phyloP scores from a whole-genome alignment of 2,113 vertebrate genomes.

The Sminthopsis crassicaudata region DNA sequence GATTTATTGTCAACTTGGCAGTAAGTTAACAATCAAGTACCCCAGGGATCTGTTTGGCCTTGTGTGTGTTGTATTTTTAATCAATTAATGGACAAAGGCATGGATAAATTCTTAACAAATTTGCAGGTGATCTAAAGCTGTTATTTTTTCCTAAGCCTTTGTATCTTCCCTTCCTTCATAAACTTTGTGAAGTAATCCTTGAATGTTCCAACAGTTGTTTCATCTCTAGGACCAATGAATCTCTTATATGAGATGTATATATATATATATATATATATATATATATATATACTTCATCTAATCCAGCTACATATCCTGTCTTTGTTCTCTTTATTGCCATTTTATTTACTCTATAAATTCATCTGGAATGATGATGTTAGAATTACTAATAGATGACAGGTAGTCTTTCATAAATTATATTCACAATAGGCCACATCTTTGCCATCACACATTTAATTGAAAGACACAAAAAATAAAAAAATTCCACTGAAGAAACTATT shows the following conservation, averaged over 20 bases:
- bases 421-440: not conserved
- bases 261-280: not conserved
- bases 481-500: not conserved
- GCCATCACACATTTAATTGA: not conserved
- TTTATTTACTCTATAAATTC: not conserved
- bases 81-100: not conserved
- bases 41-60: not conserved
- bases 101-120: not conserved
- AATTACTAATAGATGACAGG: not conserved
- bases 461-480: not conserved
- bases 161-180: not conserved
- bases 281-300: not conserved
- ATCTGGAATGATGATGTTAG: not conserved
- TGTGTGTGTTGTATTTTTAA: not conserved
- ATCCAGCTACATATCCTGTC: not conserved
- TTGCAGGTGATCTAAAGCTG: not conserved
- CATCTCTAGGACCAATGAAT: not conserved
- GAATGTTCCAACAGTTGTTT: not conserved
- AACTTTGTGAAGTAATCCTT: not conserved
- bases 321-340: not conserved
- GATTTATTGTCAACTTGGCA: not conserved
- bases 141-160: not conserved
- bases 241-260: not conserved
- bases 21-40: not conserved
- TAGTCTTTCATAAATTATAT: not conserved